A percentile compares a stretch with the other conserved stretches of the same genome.
These are phyloP conservation scores for Melanocharis versteri DNA, from an alignment of 2,113 vertebrate species.

Conservation along the genomic window DNA sequence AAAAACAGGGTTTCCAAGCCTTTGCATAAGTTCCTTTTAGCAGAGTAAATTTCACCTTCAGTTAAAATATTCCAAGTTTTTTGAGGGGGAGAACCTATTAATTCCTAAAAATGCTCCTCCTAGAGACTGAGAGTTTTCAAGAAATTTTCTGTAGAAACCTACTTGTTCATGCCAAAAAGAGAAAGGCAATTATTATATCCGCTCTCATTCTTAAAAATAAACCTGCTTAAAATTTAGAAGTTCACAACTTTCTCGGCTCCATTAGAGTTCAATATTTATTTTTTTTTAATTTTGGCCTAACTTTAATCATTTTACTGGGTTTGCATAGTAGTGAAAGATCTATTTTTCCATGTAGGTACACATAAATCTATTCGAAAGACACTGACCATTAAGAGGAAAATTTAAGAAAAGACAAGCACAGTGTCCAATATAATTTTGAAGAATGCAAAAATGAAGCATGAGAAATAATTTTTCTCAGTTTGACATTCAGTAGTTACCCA, in stretches of 20 bases:
- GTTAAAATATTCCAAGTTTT: background rate
- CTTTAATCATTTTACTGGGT: background rate
- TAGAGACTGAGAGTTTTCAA: background rate
- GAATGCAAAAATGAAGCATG: background rate
- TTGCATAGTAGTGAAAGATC: background rate
- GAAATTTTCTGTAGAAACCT: background rate
- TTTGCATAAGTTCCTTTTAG: background rate
- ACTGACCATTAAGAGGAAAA: background rate
- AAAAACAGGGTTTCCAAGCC: background rate
- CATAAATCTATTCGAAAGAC: background rate
- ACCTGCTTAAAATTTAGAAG: background rate
- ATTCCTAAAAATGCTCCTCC: background rate
- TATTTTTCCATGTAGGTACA: background rate
- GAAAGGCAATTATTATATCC: background rate
- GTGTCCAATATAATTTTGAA: background rate
- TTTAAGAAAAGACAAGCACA: background rate
- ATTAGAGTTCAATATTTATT: background rate
- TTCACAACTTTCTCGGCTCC: background rate
- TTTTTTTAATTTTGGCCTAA: background rate
- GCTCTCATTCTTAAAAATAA: background rate
- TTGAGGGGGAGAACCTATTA: background rate
- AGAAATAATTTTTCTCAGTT: background rate
- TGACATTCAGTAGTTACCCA: background rate
- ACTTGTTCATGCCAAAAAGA: background rate
- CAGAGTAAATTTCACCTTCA: background rate